Evolutionary conservation across 2,888 invertebrate species (phyloP).

Genomic region (Norana najaformis): DNA sequence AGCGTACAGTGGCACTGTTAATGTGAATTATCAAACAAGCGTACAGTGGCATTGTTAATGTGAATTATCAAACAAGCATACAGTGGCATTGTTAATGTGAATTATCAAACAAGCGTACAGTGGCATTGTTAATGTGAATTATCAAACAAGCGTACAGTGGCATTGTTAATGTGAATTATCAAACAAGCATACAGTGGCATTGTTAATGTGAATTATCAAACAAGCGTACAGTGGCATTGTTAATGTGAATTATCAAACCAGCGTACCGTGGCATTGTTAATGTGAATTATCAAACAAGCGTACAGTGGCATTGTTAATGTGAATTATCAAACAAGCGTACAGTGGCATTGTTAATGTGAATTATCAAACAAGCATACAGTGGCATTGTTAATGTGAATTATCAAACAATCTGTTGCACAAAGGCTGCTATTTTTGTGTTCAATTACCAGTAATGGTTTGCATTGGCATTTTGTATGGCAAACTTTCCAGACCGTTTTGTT

Average conservation of each 20-base stretch:
- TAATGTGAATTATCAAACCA: not conserved
- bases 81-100: not conserved
- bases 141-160: no score
- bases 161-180: not conserved
- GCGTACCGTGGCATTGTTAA: not conserved
- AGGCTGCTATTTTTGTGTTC: not conserved
- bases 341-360: not conserved
- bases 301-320: not conserved
- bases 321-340: not conserved
- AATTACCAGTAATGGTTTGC: not conserved
- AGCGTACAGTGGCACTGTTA: not conserved
- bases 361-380: no score
- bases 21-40: not conserved
- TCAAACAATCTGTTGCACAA: not conserved
- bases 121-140: not conserved
- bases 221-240: not conserved
- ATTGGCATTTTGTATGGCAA: not conserved
- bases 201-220: not conserved
- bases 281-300: not conserved
- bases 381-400: not conserved
- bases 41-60: not conserved
- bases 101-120: no score
- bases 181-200: not conserved
- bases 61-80: not conserved
- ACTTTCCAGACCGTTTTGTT: not conserved